phyloP scores from a whole-genome alignment of 1,140 invertebrate species.

The Hycleus phaleratus region DNA sequence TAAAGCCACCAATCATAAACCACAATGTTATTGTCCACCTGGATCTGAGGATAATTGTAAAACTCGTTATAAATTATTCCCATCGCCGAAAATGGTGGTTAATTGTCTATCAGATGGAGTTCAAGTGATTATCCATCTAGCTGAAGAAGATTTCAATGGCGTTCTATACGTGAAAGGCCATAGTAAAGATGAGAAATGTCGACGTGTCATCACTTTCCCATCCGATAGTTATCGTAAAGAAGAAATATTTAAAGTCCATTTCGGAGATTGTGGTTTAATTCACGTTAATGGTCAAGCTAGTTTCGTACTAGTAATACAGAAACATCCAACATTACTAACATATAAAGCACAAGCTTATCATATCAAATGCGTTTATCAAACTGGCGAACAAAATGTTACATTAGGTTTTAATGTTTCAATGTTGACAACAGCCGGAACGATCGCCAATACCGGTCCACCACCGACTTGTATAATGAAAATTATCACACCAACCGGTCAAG shows the following conservation, averaged over 20 bases:
- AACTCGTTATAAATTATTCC: conserved; percentile 55
- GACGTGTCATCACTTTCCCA: conserved; percentile 67
- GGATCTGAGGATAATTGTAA: conserved; percentile 53
- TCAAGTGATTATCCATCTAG: conserved; percentile 75
- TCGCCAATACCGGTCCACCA: conserved; percentile 89
- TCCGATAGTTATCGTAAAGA: conserved; percentile 56
- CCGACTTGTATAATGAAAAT: conserved; percentile 90
- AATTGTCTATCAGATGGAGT: conserved; percentile 87
- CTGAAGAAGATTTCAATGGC: conserved; percentile 76
- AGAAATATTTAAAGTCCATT: conserved; percentile 84
- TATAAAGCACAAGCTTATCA: conserved; percentile 91
- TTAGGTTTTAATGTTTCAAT: conserved; percentile 91
- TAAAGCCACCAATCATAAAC: conserved; percentile 67
- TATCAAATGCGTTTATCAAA: conserved; percentile 90
- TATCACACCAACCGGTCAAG: conserved; percentile 75
- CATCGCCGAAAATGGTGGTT: conserved; percentile 77
- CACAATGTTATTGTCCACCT: conserved; percentile 66
- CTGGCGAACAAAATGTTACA: conserved; percentile 87
- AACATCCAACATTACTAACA: conserved; percentile 91
- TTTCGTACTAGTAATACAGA: conserved; percentile 88
- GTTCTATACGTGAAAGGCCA: conserved; percentile 91
- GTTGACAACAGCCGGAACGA: conserved; percentile 89
- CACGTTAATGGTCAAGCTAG: conserved; percentile 87
- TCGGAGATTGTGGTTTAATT: conserved; percentile 84
- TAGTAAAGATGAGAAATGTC: conserved; percentile 84